Evolutionary conservation across 2,113 vertebrate genomes (phyloP).

Genomic region (Morone chrysops): DNA sequence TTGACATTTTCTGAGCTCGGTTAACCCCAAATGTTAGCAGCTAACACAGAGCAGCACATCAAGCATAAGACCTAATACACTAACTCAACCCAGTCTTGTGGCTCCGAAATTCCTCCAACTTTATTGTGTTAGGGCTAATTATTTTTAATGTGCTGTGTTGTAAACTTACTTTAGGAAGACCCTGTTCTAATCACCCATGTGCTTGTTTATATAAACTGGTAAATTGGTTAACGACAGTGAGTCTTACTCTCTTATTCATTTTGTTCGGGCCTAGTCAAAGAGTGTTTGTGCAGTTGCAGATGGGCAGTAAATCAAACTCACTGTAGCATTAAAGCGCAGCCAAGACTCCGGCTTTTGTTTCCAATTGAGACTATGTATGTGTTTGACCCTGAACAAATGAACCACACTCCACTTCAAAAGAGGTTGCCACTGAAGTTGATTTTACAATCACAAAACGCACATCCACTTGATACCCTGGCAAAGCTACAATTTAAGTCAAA

Average conservation of each 20-base stretch:
- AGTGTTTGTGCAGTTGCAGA: constrained; percentile 73
- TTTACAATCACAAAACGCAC: constrained; percentile 72
- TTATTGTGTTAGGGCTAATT: constrained; percentile 80
- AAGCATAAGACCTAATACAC: constrained; percentile 32
- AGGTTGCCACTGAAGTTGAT: constrained; percentile 70
- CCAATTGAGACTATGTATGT: constrained; percentile 63
- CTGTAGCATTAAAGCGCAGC: constrained; percentile 75
- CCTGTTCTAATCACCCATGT: constrained; percentile 73
- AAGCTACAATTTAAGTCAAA: constrained; percentile 62
- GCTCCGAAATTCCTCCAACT: constrained; percentile 67
- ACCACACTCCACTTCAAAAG: constrained; percentile 76
- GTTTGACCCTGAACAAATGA: constrained; percentile 75
- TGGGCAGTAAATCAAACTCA: constrained; percentile 80
- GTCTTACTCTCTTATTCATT: constrained; percentile 73
- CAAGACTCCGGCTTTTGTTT: constrained; percentile 73
- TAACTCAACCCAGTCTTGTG: constrained; percentile 64
- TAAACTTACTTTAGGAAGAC: constrained; percentile 80
- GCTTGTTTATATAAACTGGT: constrained; percentile 79
- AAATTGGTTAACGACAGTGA: constrained; percentile 80
- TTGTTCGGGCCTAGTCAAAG: constrained; percentile 63
- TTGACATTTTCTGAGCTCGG: constrained; percentile 44
- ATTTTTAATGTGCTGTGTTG: constrained; percentile 79
- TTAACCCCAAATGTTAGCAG: constrained; percentile 46
- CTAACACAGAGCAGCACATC: constrained; percentile 45
- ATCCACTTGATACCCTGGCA: constrained; percentile 57